phyloP scores from a whole-genome alignment of 1,140 invertebrate species.

The Trissolcus basalis region DNA sequence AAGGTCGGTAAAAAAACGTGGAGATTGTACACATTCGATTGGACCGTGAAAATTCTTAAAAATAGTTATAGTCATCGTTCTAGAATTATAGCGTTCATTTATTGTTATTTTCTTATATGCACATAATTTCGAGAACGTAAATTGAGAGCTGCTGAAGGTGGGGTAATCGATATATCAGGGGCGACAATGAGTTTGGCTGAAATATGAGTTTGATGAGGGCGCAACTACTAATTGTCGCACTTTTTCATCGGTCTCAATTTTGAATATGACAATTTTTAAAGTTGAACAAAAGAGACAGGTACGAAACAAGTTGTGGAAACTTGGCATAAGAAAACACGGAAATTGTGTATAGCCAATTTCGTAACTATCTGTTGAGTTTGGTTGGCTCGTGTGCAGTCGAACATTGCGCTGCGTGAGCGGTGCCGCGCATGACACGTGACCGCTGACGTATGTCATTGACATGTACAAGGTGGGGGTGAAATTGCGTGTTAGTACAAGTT shows the following conservation, averaged over 20 bases:
- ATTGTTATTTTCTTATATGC: slow-evolving; percentile 54
- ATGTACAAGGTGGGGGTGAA: not conserved
- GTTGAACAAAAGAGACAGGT: slow-evolving; percentile 11
- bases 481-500: slow-evolving; percentile 31
- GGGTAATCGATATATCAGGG: slow-evolving; percentile 59
- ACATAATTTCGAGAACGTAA: slow-evolving; percentile 57
- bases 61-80: slow-evolving; percentile 31
- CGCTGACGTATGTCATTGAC: slow-evolving; percentile 12
- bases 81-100: slow-evolving; percentile 37
- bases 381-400: not conserved
- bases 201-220: slow-evolving; percentile 10
- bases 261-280: slow-evolving; percentile 36
- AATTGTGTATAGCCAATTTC: slow-evolving; percentile 8
- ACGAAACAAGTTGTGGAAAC: not conserved
- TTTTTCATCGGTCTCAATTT: slow-evolving; percentile 39
- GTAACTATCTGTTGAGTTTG: slow-evolving; percentile 9
- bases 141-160: slow-evolving; percentile 58
- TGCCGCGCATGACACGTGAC: slow-evolving; percentile 14
- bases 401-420: not conserved
- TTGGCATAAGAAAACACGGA: not conserved
- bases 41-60: slow-evolving; percentile 1
- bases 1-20: too few species aligned
- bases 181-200: slow-evolving; percentile 49
- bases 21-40: too few species aligned
- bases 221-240: slow-evolving; percentile 10